Conservation (phyloP, 2,113 vertebrate genomes). For the Rhineura floridana region DNA sequence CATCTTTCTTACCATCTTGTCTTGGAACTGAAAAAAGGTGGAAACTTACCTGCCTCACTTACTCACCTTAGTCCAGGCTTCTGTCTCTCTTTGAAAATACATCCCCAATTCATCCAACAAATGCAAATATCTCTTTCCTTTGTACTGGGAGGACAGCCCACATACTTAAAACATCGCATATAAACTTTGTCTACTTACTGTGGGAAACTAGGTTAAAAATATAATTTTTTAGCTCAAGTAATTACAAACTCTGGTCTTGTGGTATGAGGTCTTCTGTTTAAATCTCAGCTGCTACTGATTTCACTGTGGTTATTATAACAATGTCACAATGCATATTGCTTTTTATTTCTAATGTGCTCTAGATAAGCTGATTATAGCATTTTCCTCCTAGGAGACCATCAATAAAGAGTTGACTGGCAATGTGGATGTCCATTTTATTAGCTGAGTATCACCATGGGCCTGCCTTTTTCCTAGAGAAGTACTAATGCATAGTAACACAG, state of each 20-base stretch:
- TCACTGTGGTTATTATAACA: not conserved
- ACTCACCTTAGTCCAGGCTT: not conserved
- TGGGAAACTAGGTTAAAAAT: not conserved
- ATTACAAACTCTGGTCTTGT: conserved; percentile 3
- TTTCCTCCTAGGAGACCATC: conserved; percentile 17
- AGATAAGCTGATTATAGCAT: conserved; percentile 23
- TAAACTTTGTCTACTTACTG: not conserved
- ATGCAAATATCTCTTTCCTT: not conserved
- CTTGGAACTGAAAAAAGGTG: too few relatives aligned
- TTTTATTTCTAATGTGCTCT: conserved; percentile 18
- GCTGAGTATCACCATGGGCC: conserved; percentile 1
- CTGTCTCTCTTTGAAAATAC: not conserved
- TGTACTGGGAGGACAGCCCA: not conserved
- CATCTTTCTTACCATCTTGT: not conserved
- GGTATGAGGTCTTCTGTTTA: not conserved
- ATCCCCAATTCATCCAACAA: not conserved
- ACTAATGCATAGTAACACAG: conserved; percentile 5
- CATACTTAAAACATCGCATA: not conserved
- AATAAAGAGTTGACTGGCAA: conserved; percentile 21
- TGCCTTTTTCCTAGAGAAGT: conserved; percentile 21
- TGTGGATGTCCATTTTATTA: conserved; percentile 24
- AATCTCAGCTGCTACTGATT: not conserved
- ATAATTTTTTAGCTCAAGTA: not conserved
- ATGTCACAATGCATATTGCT: conserved; percentile 11
- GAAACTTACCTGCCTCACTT: too few relatives aligned